Evolutionary conservation across 92 coral and sea anemone genomes (phyloP).

Genomic region (Epizoanthus rinbou): DNA sequence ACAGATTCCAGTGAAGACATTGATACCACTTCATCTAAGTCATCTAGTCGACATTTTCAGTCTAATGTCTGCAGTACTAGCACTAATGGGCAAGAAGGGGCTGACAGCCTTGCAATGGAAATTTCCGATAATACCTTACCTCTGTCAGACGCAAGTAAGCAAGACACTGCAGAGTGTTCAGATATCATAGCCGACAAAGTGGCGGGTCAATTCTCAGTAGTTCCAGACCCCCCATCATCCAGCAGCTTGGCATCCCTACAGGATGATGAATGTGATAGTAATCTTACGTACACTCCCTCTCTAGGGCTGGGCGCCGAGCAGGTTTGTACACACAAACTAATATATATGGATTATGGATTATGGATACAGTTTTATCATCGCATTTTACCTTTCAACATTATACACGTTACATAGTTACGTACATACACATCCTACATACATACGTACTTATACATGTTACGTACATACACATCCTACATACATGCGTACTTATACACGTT

Average conservation of each 20-base stretch:
- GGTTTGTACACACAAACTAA: constrained; percentile 1
- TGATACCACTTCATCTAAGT: neutral
- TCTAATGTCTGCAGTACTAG: neutral
- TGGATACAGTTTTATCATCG: no score
- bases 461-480: no score
- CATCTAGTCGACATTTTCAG: neutral
- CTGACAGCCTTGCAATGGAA: neutral
- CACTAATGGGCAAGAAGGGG: neutral
- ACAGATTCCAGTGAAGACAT: neutral
- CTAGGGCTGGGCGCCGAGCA: constrained; percentile 54
- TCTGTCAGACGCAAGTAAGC: neutral
- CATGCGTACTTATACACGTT: no score
- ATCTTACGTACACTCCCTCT: constrained; percentile 70
- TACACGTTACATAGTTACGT: neutral
- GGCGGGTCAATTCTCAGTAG: constrained; percentile 11
- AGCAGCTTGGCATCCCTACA: constrained; percentile 49
- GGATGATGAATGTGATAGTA: constrained; percentile 52
- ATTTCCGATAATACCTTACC: neutral
- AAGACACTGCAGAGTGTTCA: no score
- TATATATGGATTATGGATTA: no score
- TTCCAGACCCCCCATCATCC: constrained; percentile 77
- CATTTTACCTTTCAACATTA: no score
- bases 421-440: neutral
- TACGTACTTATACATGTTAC: no score
- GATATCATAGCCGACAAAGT: neutral